Evolutionary conservation across 2,113 vertebrate genomes (phyloP).

Genomic region (Pelodiscus sinensis): DNA sequence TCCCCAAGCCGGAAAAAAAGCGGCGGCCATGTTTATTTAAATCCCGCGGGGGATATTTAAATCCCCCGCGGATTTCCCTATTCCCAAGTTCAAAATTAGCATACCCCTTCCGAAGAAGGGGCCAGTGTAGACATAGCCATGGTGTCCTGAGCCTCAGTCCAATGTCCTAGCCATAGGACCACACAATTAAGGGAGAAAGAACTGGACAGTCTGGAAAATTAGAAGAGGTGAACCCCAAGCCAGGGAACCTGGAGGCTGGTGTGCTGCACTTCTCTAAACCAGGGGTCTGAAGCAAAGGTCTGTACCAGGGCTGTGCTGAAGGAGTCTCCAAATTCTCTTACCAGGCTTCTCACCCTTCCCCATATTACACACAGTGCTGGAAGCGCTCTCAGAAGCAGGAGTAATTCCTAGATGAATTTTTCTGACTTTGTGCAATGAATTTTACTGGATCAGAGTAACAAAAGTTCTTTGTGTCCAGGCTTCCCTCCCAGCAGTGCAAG

Average conservation of each 20-base stretch:
- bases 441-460: constrained; percentile 39
- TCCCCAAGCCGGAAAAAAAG: too few species aligned
- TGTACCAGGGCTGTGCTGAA: neutral
- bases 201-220: neutral
- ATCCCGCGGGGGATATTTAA: too few species aligned
- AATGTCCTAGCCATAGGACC: too few species aligned
- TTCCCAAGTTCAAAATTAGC: too few species aligned
- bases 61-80: too few species aligned
- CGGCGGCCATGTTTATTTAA: too few species aligned
- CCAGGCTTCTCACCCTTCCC: neutral
- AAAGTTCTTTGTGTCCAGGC: neutral
- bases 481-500: neutral
- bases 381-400: neutral
- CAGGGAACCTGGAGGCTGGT: neutral
- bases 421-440: constrained; percentile 20
- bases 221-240: neutral
- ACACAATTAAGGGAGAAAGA: neutral
- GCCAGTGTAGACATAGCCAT: too few species aligned
- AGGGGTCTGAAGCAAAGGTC: neutral
- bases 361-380: constrained; percentile 17
- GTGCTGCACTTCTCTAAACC: neutral
- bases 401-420: neutral
- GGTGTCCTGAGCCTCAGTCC: neutral
- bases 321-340: neutral
- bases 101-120: too few species aligned